Percentiles rank a stretch among this genome's conserved stretches.
Conservation (phyloP, 2,888 invertebrate species). For the Labia minor region DNA sequence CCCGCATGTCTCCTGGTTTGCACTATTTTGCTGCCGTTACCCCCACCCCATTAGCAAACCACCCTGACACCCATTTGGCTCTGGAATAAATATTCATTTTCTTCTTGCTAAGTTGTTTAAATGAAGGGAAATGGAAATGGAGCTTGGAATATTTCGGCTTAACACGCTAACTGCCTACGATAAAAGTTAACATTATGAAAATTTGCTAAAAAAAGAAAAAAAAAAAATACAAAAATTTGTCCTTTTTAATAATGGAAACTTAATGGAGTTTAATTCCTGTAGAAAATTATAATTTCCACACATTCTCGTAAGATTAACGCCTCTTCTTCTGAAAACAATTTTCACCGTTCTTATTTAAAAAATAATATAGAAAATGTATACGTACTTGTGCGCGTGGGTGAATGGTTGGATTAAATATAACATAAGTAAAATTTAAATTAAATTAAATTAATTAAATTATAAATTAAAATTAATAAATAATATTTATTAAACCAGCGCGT, state of each 20-base stretch:
- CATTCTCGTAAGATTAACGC: too few species aligned
- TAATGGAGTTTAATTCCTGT: background rate
- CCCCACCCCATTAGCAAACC: too few species aligned
- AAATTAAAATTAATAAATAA: too few species aligned
- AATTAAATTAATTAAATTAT: too few species aligned
- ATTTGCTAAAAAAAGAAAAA: background rate
- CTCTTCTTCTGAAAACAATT: too few species aligned
- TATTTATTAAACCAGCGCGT: too few species aligned
- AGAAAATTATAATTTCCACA: background rate
- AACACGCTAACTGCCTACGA: constrained; percentile 13
- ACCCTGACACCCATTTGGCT: background rate
- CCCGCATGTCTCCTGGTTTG: background rate
- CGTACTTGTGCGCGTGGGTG: too few species aligned
- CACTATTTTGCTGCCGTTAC: too few species aligned
- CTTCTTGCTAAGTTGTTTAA: constrained; percentile 7
- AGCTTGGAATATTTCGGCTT: background rate
- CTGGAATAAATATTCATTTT: constrained; percentile 7
- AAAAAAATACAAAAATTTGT: constrained; percentile 13
- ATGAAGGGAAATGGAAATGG: background rate
- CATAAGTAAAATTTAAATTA: too few species aligned
- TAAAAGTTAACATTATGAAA: constrained; percentile 8
- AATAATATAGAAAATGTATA: too few species aligned
- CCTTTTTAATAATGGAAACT: constrained; percentile 13
- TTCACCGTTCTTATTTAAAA: too few species aligned
- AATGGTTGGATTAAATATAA: too few species aligned